phyloP scores from a whole-genome alignment of 1,140 invertebrate species.

The Cherax quadricarinatus region DNA sequence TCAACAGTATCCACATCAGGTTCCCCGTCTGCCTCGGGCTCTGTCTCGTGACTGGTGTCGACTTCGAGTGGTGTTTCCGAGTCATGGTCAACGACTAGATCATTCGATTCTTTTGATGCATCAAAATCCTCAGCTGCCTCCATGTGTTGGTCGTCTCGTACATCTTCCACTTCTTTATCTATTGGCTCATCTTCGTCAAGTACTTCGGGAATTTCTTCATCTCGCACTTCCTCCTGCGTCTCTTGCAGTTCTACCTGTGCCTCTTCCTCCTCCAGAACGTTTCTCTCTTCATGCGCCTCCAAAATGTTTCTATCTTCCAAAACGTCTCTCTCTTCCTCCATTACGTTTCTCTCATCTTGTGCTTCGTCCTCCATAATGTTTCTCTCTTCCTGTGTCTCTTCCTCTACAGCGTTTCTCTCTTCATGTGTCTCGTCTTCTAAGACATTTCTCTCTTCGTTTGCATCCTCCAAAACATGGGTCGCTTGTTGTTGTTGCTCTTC shows the following conservation, averaged over 20 bases:
- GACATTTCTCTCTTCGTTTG: not conserved
- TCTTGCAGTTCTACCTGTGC: not conserved
- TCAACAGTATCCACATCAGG: not conserved
- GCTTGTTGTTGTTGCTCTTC: not conserved
- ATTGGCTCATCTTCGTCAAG: not conserved
- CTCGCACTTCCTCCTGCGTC: not conserved
- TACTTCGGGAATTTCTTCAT: not conserved
- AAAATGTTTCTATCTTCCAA: constrained; percentile 23
- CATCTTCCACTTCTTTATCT: constrained; percentile 29
- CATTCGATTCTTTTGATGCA: constrained; percentile 61
- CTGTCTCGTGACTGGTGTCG: constrained; percentile 73
- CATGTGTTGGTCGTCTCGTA: constrained; percentile 28
- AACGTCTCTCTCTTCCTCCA: not conserved
- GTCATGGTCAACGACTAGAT: constrained; percentile 70
- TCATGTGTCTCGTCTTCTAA: constrained; percentile 17
- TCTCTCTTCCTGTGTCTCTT: constrained; percentile 9
- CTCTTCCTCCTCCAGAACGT: constrained; percentile 16
- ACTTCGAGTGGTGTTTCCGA: constrained; percentile 73
- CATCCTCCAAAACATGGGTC: constrained; percentile 1
- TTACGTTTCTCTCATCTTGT: not conserved
- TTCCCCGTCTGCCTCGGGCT: constrained; percentile 67
- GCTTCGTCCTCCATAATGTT: not conserved
- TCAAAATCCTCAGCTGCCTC: constrained; percentile 58
- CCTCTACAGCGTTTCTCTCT: not conserved
- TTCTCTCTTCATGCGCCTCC: not conserved